Percentiles rank a stretch among this genome's conserved stretches.
phyloP scores from a whole-genome alignment of 2,113 vertebrate species.

The Actinemys pallida region DNA sequence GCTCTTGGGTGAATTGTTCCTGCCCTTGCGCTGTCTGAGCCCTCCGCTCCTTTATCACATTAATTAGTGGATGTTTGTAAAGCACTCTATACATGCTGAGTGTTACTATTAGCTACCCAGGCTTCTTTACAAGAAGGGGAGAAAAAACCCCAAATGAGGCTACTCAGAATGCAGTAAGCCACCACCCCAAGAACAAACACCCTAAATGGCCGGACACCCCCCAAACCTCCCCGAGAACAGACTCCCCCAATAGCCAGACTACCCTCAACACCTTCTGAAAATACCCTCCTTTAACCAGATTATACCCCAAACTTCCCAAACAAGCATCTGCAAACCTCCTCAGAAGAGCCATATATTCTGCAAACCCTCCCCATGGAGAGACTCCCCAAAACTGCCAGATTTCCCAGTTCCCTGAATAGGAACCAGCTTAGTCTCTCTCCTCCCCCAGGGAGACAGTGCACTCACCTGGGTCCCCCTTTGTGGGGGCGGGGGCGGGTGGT shows the following conservation, averaged over 20 bases:
- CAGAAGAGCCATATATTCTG: neutral
- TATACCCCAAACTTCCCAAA: neutral
- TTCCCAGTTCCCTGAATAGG: neutral
- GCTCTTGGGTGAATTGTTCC: neutral
- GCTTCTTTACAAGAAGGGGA: neutral
- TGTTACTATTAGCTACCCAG: neutral
- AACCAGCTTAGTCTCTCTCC: fast-evolving
- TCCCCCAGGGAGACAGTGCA: neutral
- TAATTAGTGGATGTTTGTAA: neutral
- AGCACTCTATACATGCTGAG: neutral
- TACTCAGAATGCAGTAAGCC: neutral
- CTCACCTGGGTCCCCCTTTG: conserved; percentile 6
- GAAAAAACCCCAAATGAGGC: neutral
- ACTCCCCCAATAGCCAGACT: neutral
- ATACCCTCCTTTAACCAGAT: neutral
- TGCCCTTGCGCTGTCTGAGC: neutral
- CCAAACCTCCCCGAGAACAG: neutral
- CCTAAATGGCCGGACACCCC: fast-evolving
- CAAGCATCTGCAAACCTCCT: neutral
- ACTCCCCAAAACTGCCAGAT: neutral
- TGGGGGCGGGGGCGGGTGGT: neutral
- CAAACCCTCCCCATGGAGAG: neutral
- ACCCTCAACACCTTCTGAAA: neutral
- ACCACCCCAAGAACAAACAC: neutral
- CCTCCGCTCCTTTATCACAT: neutral